Percentiles rank a stretch among this genome's conserved stretches.
These are phyloP conservation scores for Ceratosolen fusciceps DNA, from an alignment of 1,140 invertebrate genomes.

Conservation along the genomic window DNA sequence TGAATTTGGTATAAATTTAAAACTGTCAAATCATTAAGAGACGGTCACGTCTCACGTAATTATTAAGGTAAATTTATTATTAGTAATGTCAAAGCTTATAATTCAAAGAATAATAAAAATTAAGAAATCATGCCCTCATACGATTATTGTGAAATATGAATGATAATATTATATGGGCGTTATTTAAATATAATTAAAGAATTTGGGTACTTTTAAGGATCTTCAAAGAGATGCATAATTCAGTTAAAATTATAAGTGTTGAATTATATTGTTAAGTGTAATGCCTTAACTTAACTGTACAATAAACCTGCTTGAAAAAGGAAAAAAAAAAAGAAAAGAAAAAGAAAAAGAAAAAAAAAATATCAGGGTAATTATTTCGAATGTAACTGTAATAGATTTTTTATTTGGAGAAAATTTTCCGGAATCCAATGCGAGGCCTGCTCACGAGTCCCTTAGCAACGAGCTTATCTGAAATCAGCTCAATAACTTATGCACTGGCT, in stretches of 20 bases:
- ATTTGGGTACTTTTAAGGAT: neutral
- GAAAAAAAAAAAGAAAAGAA: too few relatives aligned
- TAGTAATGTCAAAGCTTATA: too few relatives aligned
- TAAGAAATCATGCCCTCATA: too few relatives aligned
- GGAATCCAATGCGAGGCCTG: neutral
- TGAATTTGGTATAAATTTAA: too few relatives aligned
- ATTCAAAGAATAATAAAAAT: too few relatives aligned
- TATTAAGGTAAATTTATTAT: too few relatives aligned
- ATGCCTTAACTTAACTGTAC: neutral
- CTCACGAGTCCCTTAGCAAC: neutral
- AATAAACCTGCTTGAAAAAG: neutral
- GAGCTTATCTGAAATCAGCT: conserved; percentile 21
- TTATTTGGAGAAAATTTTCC: conserved; percentile 4
- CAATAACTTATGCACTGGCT: neutral
- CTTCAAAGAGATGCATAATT: neutral
- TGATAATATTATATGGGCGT: neutral
- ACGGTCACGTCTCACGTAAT: too few relatives aligned
- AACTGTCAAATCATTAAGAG: too few relatives aligned
- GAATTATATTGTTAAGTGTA: neutral
- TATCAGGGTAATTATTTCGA: neutral
- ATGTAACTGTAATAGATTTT: conserved; percentile 15
- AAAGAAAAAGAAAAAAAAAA: neutral
- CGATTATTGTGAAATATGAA: too few relatives aligned
- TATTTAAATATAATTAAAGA: neutral
- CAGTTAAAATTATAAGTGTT: neutral